Base-by-base conservation (phyloP, 2,888 invertebrate genomes). In the Macaria notata region DNA sequence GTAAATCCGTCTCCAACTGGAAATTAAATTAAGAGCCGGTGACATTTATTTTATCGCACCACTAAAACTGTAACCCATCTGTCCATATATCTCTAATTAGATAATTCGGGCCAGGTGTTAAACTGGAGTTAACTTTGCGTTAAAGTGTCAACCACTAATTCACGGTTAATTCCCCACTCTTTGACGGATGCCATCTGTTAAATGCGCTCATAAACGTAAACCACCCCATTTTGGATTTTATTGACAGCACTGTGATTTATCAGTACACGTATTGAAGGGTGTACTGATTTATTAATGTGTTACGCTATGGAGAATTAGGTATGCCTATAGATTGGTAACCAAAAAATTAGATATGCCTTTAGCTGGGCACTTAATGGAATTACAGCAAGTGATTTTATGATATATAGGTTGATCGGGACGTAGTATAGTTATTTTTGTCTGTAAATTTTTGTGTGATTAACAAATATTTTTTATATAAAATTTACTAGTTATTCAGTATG, bases 201-300 rank as follows among this genome's bases (percentile, higher is more conserved):
- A 66, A 64, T 75, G 64, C 65, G 71, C 69, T 63, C 71, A 76
- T 80, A 77, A 78, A 81, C 75, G 74, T 74, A 77, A 78, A 75
- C 75, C 71, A 64, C 74, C 76, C 78, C 75, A 80, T 83, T 82
- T 77, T 71, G 70, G 71, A 66, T 71, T 70, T 74, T 77, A 80
- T 81, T 73, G 73, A 72, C 75, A 71, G 73, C 75, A 73, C 68
- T 64, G 66, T 78, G 78, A 83, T 83, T 83, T 82, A 83, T 84
- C 70, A 66, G 36, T 44, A 53, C 43, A 36, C 43, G 41, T 41
- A n/a, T 41, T 41, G 41, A 41, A 50, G 44, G 50, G 42, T 33
- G 33, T 31, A 50, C 36, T 36, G 9, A 44, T 9, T 44, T 29
- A 4, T 6, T 9, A 8, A 39, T 6, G 4, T 39, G 39, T 4